Percentiles rank a stretch among this genome's conserved stretches.
Evolutionary conservation across 2,888 invertebrate species (phyloP).

Genomic region (Drosophila yooni): DNA sequence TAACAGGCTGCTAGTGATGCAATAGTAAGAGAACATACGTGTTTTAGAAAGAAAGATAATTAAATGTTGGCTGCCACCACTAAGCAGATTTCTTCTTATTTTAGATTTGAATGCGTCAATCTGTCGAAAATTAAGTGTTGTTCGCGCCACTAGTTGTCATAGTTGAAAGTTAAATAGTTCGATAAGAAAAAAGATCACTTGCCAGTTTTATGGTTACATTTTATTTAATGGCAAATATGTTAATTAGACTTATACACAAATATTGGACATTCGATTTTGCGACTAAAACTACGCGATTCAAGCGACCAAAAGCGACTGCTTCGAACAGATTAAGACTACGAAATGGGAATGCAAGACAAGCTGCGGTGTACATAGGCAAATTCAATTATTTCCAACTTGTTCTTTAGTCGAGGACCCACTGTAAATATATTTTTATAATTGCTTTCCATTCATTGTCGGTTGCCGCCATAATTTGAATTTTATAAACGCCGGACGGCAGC

Average conservation of each 20-base stretch:
- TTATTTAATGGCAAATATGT: background rate
- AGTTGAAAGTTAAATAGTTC: background rate
- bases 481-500: background rate
- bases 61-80: too few species aligned
- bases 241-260: too few species aligned
- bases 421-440: background rate
- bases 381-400: background rate
- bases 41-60: too few species aligned
- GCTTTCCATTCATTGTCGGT: background rate
- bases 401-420: background rate
- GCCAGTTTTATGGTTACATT: background rate
- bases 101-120: slow-evolving; percentile 32
- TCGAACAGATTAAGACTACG: too few species aligned
- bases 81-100: slow-evolving; percentile 9
- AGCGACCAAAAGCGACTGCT: too few species aligned
- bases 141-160: slow-evolving; percentile 10
- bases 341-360: too few species aligned
- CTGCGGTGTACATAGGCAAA: too few species aligned
- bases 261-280: too few species aligned
- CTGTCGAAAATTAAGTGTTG: slow-evolving; percentile 31
- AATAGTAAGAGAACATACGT: too few species aligned
- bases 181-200: slow-evolving; percentile 3
- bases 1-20: too few species aligned
- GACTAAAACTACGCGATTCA: too few species aligned
- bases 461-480: background rate